These are phyloP conservation scores for Columba livia DNA, from an alignment of 2,113 vertebrate genomes.

Conservation along the genomic window DNA sequence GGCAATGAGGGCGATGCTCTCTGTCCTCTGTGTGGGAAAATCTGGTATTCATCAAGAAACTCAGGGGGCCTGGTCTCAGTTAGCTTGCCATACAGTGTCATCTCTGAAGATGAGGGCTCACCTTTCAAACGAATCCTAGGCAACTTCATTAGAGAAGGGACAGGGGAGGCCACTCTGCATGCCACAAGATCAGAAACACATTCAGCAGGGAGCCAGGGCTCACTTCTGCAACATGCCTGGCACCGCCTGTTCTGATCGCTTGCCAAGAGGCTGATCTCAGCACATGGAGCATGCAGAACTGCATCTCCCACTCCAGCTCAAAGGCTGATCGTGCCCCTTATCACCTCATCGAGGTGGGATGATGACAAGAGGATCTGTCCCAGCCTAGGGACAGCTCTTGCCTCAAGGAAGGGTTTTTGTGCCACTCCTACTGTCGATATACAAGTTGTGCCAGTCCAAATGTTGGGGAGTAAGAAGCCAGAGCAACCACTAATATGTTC, in stretches of 20 bases:
- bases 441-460: background rate
- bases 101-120: background rate
- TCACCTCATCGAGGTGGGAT: background rate
- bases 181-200: background rate
- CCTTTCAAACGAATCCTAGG: background rate
- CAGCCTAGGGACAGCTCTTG: background rate
- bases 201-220: background rate
- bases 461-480: background rate
- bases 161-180: background rate
- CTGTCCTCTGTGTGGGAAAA: background rate
- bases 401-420: background rate
- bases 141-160: background rate
- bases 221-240: background rate
- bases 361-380: background rate
- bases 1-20: background rate
- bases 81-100: background rate
- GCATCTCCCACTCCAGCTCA: accelerated
- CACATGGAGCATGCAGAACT: background rate
- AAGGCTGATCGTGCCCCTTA: background rate
- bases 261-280: background rate
- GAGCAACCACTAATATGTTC: background rate
- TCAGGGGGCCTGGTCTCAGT: background rate
- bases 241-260: background rate
- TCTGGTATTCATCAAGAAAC: background rate
- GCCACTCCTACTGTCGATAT: background rate